phyloP scores from a whole-genome alignment of 1,140 invertebrate species.

The Dendroctonus ponderosae region DNA sequence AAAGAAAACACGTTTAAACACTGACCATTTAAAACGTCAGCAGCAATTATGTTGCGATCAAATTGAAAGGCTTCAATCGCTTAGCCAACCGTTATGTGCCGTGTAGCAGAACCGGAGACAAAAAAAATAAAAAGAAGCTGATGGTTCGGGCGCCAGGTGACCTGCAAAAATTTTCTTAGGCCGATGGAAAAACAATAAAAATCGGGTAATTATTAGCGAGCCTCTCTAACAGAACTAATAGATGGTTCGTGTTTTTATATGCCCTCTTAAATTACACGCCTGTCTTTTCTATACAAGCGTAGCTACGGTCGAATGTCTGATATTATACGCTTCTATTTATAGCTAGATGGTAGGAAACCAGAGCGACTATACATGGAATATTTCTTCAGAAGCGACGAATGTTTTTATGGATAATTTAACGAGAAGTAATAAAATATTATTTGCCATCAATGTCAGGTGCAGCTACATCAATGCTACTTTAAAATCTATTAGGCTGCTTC shows the following conservation, averaged over 20 bases:
- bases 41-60: too few relatives aligned
- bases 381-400: constrained; percentile 3
- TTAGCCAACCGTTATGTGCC: too few relatives aligned
- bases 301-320: constrained; percentile 14
- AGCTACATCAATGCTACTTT: too few relatives aligned
- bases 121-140: constrained; percentile 26
- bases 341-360: constrained; percentile 23
- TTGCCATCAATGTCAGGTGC: too few relatives aligned
- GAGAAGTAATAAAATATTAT: constrained; percentile 4
- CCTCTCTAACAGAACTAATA: constrained; percentile 32
- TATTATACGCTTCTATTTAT: constrained; percentile 27
- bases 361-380: constrained; percentile 13
- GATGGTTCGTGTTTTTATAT: constrained; percentile 31
- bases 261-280: constrained; percentile 30
- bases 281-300: constrained; percentile 18
- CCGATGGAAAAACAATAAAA: constrained; percentile 26
- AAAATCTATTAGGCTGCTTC: too few relatives aligned
- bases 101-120: neutral
- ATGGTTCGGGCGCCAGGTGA: constrained; percentile 20
- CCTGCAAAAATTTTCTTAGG: constrained; percentile 22
- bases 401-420: constrained; percentile 23
- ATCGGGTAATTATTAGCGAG: constrained; percentile 26
- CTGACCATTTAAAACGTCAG: too few relatives aligned
- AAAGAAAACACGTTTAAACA: too few relatives aligned
- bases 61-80: too few relatives aligned